phyloP scores from a whole-genome alignment of 1,140 invertebrate genomes.

The Aphaenogaster floridana region DNA sequence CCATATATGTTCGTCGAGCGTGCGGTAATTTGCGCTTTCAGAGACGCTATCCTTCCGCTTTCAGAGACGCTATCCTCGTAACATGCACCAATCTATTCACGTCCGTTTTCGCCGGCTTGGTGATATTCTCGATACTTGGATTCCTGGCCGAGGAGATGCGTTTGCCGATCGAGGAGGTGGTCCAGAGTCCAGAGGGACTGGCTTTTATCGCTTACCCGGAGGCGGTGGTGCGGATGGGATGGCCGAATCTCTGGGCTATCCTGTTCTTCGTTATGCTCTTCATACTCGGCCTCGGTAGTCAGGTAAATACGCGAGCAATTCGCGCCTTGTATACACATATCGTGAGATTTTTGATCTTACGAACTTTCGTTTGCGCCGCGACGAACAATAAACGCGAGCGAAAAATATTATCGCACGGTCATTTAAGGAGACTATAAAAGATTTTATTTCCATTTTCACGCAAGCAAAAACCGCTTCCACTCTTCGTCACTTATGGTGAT shows the following conservation, averaged over 20 bases:
- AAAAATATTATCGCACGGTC: conserved; percentile 18
- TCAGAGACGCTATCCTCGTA: conserved; percentile 90
- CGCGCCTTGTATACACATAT: not conserved
- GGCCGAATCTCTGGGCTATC: conserved; percentile 92
- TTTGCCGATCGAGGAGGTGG: conserved; percentile 88
- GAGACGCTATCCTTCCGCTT: conserved; percentile 59
- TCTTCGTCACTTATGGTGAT: conserved; percentile 35
- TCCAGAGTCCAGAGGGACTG: conserved; percentile 91
- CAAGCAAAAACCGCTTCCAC: conserved; percentile 7
- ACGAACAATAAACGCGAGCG: not conserved
- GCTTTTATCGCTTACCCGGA: conserved; percentile 94
- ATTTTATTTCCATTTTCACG: conserved; percentile 30
- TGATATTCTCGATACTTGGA: conserved; percentile 94
- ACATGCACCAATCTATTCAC: conserved; percentile 91
- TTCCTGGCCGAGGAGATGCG: conserved; percentile 90
- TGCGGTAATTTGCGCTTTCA: conserved; percentile 1
- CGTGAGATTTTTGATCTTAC: not conserved
- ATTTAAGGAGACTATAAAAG: conserved; percentile 4
- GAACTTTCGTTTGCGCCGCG: not conserved
- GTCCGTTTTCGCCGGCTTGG: conserved; percentile 92
- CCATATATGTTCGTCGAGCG: not conserved
- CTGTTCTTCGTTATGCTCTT: conserved; percentile 95
- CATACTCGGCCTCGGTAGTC: conserved; percentile 92
- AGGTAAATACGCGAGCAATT: conserved; percentile 82
- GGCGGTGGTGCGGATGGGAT: conserved; percentile 92